Conservation (phyloP, 2,113 vertebrate genomes). For the Xenus cinereus region DNA sequence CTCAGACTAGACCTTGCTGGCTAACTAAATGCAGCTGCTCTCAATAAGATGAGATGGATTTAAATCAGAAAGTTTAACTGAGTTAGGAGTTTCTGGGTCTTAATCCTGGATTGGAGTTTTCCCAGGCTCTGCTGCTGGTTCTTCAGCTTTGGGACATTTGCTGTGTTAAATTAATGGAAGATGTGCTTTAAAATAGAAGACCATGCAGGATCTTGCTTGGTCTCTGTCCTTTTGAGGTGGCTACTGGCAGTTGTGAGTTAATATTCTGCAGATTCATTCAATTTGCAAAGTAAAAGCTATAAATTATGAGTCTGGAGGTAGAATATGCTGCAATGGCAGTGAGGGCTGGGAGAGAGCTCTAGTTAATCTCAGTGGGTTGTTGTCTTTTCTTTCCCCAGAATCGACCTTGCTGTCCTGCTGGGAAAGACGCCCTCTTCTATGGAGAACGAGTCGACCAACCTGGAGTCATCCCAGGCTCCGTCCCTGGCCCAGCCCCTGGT, state of each 20-base stretch:
- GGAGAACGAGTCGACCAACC: conserved; percentile 84
- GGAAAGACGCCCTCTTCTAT: conserved; percentile 93
- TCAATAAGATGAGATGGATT: not conserved
- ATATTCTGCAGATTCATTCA: not conserved
- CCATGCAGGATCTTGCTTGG: not conserved
- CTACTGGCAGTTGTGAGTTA: not conserved
- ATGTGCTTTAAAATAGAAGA: not conserved
- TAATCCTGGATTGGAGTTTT: not conserved
- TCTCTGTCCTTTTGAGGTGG: not conserved
- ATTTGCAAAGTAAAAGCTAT: not conserved
- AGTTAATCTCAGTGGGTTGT: not conserved
- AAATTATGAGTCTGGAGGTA: not conserved
- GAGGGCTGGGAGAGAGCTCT: not conserved
- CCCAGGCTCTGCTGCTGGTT: not conserved
- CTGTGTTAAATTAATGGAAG: not conserved
- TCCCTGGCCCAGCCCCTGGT: conserved; percentile 91
- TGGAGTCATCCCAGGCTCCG: conserved; percentile 85
- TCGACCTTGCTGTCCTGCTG: conserved; percentile 93
- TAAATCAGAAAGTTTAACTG: not conserved
- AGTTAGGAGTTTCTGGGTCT: not conserved
- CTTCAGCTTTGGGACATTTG: not conserved
- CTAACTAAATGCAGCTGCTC: not conserved
- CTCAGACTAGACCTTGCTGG: not conserved
- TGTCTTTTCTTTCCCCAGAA: conserved; percentile 72
- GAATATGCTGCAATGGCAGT: not conserved